phyloP scores from a whole-genome alignment of 2,888 invertebrate genomes.

The Philereme transversata region DNA sequence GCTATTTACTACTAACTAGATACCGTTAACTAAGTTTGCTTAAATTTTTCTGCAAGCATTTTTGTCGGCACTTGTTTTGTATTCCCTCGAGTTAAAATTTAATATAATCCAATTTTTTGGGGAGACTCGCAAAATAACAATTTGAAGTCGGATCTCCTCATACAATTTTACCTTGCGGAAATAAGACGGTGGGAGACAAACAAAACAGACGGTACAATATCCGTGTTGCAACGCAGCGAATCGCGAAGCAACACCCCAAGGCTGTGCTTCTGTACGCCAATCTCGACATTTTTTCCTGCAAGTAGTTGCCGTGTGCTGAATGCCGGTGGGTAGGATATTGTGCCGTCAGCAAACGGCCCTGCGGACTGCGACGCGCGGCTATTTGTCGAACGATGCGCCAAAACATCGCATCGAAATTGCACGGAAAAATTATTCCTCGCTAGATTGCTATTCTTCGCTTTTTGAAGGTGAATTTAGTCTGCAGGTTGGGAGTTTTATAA shows the following conservation, averaged over 20 bases:
- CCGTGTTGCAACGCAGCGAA: slow-evolving; percentile 77
- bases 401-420: slow-evolving; percentile 79
- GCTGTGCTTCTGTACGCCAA: slow-evolving; percentile 71
- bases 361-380: slow-evolving; percentile 72
- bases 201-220: slow-evolving; percentile 79
- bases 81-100: slow-evolving; percentile 43
- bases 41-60: slow-evolving; percentile 48
- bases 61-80: slow-evolving; percentile 45
- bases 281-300: slow-evolving; percentile 74
- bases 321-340: slow-evolving; percentile 63
- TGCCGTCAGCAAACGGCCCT: slow-evolving; percentile 73
- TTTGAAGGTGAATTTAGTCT: slow-evolving; percentile 75
- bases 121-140: slow-evolving; percentile 64
- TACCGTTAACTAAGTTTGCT: slow-evolving; percentile 67
- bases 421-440: slow-evolving; percentile 77
- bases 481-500: slow-evolving; percentile 69
- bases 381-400: slow-evolving; percentile 82
- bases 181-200: slow-evolving; percentile 79
- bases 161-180: slow-evolving; percentile 72
- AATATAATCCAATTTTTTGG: slow-evolving; percentile 51
- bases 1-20: slow-evolving; percentile 80
- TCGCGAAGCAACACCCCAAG: slow-evolving; percentile 73
- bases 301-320: slow-evolving; percentile 46
- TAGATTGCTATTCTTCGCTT: slow-evolving; percentile 75
- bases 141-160: slow-evolving; percentile 66